Base-by-base conservation (phyloP, 30 jellyfish, hydroid and myxozoan species). In the Aurelia coerulea region DNA sequence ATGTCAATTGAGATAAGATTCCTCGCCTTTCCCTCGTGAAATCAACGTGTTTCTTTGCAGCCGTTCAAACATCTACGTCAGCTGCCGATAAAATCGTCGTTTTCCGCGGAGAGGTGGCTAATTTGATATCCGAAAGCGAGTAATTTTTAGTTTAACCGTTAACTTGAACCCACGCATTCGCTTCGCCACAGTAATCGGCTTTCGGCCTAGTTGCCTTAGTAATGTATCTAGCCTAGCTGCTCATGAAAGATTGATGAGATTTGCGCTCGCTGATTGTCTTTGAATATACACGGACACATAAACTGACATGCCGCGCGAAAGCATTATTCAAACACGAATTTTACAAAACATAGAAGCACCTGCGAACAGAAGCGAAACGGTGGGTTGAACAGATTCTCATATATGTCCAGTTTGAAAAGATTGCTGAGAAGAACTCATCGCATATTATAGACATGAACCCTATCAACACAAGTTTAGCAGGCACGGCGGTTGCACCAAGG, bases 331-430 rank as follows among this genome's bases (percentile, higher is more conserved):
- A 83, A 83, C 66, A 83, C 74, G 39, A 59, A 58, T 35, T 73
- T 69, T 83, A 70, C 85, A 83, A 67, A 84, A 72, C 92, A 83
- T 71, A 17, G 49, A 17, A 83, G 92, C 92, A 83, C 92, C 92
- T 83, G 92, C 92, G 19, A 59, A 60, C 50, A 63, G 19, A 17
- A 67, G 4, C 78, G 19, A 67, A 67, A 49, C 78, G 23, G n/a
- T 62, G 35, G 73, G 35, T 32, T 7, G 35, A 62, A 31, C 73
- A 62, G 73, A 62, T 19, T n/a, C 32, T 10, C 73, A 19, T 62
- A 62, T n/a, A 31, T 62, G 73, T 19, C 35, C 32, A 19, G 32
- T 19, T 62, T 19, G 56, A 46, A 46, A 46, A 46, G 52, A 6
- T n/a, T 2, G 81, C 74, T 10, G 29, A 1, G 6, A 18, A 71